Evolutionary conservation across 2,888 invertebrate species (phyloP), one percentile per base, ranked within the genome.

Genomic region (Cheilosia impressa): DNA sequence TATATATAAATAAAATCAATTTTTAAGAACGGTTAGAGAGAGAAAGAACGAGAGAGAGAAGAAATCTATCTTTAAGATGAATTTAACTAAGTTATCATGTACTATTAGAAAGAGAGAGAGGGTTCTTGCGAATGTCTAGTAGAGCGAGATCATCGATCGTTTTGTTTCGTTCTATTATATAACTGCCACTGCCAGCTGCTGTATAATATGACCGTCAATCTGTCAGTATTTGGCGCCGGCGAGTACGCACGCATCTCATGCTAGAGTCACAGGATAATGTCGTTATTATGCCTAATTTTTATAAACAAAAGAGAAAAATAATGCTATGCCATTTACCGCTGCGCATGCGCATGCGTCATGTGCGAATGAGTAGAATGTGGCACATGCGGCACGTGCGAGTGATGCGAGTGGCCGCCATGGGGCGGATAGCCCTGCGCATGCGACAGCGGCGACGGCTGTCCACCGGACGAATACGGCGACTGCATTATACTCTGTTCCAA

Each of bases 401-500:
- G 95, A 87, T 92, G 92, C 78, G 91, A 89, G 88, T 92, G 93
- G 45, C 92, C 92, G 76, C 92, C 91, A 82, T 92, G 91, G 87
- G 91, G 89, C 87, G 91, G 89, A 90, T 92, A 91, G 83, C 93
- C 90, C 88, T 92, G 92, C 88, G 92, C 91, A 91, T 92, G 92
- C 87, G 93, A 92, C 88, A 96, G 93, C 78, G 96, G 96, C 88
- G 96, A 96, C 88, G 95, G 94, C 85, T 95, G 95, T 76, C 93
- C 93, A 87, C 91, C 92, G 88, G 89, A 92, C 75, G 91, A 91
- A 87, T 92, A 92, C 65, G 92, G 91, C 91, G 95, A 95, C 91
- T 96, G 94, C 93, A 96, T 95, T 91, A 96, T 95, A 91, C 95
- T 95, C 92, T 96, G 96, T 90, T 95, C 94, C 91, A 95, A 93